Percentiles rank a stretch among this genome's conserved stretches.
These are phyloP conservation scores for Ifrita kowaldi DNA, from an alignment of 2,113 vertebrate genomes.

Conservation along the genomic window DNA sequence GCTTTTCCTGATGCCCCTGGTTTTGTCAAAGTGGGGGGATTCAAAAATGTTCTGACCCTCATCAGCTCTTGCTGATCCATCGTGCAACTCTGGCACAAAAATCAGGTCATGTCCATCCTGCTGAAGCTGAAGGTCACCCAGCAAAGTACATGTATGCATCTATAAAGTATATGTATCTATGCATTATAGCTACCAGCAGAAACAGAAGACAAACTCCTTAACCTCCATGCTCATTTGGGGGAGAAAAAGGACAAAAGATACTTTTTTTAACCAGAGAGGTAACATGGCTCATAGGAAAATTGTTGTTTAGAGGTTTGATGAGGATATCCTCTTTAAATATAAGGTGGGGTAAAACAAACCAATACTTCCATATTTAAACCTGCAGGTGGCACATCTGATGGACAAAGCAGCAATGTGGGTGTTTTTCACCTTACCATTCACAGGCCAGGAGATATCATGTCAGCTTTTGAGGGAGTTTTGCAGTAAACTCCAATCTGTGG, in stretches of 20 bases:
- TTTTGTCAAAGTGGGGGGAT: background rate
- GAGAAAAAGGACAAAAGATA: background rate
- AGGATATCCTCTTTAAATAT: background rate
- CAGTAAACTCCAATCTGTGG: background rate
- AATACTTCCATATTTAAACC: background rate
- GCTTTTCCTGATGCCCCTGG: background rate
- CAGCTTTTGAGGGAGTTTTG: background rate
- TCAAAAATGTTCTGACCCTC: background rate
- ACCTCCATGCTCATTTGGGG: background rate
- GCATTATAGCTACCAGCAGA: background rate
- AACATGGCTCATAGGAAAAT: background rate
- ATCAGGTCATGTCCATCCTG: background rate
- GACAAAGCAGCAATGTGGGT: background rate
- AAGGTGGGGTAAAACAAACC: background rate
- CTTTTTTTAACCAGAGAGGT: background rate
- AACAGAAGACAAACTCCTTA: background rate
- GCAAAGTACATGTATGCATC: background rate
- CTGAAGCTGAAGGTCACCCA: background rate
- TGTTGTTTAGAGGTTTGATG: background rate
- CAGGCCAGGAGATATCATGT: background rate
- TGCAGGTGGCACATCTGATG: background rate
- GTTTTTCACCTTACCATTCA: background rate
- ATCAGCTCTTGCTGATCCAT: background rate
- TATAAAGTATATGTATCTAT: background rate
- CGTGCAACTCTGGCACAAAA: background rate